Conservation (phyloP, 2,113 vertebrate species). For the Gavialis gangeticus region DNA sequence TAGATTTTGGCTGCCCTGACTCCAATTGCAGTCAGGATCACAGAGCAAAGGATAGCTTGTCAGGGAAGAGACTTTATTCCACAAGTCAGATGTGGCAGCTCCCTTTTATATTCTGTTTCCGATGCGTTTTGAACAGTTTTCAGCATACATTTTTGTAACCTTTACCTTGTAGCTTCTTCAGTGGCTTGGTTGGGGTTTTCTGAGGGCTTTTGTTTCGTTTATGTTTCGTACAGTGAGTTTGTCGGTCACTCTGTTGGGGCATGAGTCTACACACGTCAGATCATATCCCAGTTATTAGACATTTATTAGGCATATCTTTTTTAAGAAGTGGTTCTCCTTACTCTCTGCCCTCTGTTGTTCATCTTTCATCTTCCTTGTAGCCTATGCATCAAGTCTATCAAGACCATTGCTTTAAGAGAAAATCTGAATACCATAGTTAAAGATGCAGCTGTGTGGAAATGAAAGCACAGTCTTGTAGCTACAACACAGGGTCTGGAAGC, state of each 20-base stretch:
- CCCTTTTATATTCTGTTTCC: not conserved
- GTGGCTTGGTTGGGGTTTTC: not conserved
- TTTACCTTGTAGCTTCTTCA: not conserved
- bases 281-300: slow-evolving; percentile 2
- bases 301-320: slow-evolving; percentile 42
- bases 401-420: not conserved
- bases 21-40: not conserved
- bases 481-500: not conserved
- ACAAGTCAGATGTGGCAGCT: slow-evolving; percentile 16
- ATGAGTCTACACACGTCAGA: not conserved
- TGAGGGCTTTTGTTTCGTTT: not conserved
- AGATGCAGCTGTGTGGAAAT: no score
- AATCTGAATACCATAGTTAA: not conserved
- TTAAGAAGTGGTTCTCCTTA: not conserved
- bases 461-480: not conserved
- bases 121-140: slow-evolving; percentile 49
- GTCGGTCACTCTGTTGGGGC: not conserved
- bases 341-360: not conserved
- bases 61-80: not conserved
- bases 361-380: not conserved
- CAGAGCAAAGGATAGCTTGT: not conserved
- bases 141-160: slow-evolving; percentile 39
- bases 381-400: not conserved
- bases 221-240: not conserved
- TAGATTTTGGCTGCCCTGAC: fast-evolving